These are phyloP conservation scores for Leptinotarsa texana DNA, from an alignment of 1,140 invertebrate genomes.

Conservation along the genomic window DNA sequence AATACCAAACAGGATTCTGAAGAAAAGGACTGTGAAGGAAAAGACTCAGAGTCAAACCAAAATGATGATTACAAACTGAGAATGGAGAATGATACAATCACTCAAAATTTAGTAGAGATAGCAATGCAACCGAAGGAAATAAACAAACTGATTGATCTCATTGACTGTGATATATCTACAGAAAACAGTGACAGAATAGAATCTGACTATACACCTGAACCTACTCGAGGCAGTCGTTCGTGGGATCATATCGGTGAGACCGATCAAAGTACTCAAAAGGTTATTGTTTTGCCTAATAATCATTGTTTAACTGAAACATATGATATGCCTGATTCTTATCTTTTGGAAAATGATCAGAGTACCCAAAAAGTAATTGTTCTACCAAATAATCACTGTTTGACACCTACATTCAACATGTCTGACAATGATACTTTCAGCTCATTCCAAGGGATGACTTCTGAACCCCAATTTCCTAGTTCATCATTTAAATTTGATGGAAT, in stretches of 20 bases:
- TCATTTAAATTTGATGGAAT: no score
- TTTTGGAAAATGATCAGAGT: slow-evolving; percentile 7
- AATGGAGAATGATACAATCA: background rate
- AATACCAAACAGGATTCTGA: background rate
- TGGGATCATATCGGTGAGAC: slow-evolving; percentile 1
- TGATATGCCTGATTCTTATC: background rate
- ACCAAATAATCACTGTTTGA: slow-evolving; percentile 12
- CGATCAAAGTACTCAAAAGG: slow-evolving; percentile 9
- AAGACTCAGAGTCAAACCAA: background rate
- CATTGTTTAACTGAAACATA: slow-evolving; percentile 11
- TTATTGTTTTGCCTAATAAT: slow-evolving; percentile 18
- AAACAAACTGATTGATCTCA: background rate
- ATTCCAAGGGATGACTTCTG: background rate
- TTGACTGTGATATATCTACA: background rate
- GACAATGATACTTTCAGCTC: background rate
- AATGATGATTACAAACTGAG: background rate
- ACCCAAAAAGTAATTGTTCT: background rate
- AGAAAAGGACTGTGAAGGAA: background rate
- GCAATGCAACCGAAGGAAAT: background rate
- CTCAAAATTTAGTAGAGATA: background rate
- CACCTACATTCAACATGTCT: background rate
- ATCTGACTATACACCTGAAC: background rate
- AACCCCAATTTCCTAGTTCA: no score
- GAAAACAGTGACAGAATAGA: background rate
- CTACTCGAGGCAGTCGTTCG: background rate